A percentile compares a stretch with the other conserved stretches of the same genome.
Conservation (phyloP, 2,797 vertebrate genomes). For the Gastrophryne carolinensis region DNA sequence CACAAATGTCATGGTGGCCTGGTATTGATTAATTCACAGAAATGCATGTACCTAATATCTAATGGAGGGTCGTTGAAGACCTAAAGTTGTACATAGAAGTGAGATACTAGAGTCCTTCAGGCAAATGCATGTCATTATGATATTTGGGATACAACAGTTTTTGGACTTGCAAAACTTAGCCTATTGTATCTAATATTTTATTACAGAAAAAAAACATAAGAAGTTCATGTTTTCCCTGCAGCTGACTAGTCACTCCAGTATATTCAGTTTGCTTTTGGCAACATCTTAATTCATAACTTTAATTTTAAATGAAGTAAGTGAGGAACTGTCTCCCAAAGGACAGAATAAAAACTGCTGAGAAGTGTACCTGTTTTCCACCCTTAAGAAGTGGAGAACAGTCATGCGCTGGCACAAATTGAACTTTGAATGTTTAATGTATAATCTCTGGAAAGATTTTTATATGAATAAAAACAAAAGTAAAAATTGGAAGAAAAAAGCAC, state of each 20-base stretch:
- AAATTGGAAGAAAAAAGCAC: not conserved
- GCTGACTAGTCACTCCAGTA: slow-evolving; percentile 26
- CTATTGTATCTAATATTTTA: slow-evolving; percentile 21
- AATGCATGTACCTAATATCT: not conserved
- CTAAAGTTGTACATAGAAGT: slow-evolving; percentile 3
- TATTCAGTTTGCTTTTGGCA: slow-evolving; percentile 44
- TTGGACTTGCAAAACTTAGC: slow-evolving; percentile 18
- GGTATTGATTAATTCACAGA: not conserved
- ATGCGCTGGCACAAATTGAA: slow-evolving; percentile 42
- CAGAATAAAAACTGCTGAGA: slow-evolving; percentile 33
- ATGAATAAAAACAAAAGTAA: slow-evolving; percentile 4
- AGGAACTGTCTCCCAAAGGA: slow-evolving; percentile 40
- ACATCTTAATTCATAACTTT: slow-evolving; percentile 48
- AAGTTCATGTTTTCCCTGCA: slow-evolving; percentile 37
- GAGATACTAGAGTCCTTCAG: slow-evolving; percentile 23
- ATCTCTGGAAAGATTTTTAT: slow-evolving; percentile 19
- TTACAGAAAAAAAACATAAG: slow-evolving; percentile 10
- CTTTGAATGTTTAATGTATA: slow-evolving; percentile 51
- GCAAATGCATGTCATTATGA: slow-evolving; percentile 11
- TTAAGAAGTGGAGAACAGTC: slow-evolving; percentile 40
- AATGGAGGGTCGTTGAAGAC: not conserved
- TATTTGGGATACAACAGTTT: slow-evolving; percentile 15
- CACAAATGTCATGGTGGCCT: not conserved
- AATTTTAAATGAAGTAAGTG: slow-evolving; percentile 42
- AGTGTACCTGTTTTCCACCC: slow-evolving; percentile 39